These are phyloP conservation scores for Pangasius mekongensis DNA, from an alignment of 2,797 vertebrate species.

Conservation along the genomic window DNA sequence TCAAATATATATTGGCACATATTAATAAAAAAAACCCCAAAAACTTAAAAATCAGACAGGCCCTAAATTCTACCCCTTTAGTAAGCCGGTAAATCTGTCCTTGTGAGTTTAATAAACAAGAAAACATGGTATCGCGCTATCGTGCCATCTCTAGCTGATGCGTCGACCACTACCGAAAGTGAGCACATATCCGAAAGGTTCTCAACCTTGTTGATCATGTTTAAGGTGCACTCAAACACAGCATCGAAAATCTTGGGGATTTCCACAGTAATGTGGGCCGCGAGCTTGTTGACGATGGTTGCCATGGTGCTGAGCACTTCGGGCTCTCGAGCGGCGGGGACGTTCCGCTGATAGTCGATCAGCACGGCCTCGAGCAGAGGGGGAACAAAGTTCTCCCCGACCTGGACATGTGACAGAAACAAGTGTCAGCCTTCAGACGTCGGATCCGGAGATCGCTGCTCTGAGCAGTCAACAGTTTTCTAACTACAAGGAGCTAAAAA, in stretches of 20 bases:
- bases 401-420: constrained; percentile 66
- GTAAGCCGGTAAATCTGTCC: not conserved
- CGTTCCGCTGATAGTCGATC: constrained; percentile 90
- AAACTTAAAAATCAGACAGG: not conserved
- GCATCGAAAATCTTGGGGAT: constrained; percentile 94
- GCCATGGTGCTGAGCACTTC: constrained; percentile 94
- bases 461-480: not conserved
- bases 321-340: constrained; percentile 87
- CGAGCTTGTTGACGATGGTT: constrained; percentile 89
- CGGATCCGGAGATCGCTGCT: not conserved
- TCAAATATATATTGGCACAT: too few relatives aligned
- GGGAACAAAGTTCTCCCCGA: constrained; percentile 91
- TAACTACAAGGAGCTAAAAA: too few relatives aligned
- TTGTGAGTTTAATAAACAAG: not conserved
- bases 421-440: too few relatives aligned
- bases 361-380: constrained; percentile 89
- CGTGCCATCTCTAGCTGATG: not conserved
- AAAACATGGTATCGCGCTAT: too few relatives aligned
- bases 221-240: constrained; percentile 90
- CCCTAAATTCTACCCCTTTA: not conserved
- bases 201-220: constrained; percentile 91
- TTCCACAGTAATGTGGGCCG: constrained; percentile 87
- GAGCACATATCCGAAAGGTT: not conserved
- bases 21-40: too few relatives aligned
- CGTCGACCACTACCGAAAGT: not conserved